These are phyloP conservation scores for Rhincodon typus DNA, from an alignment of 2,797 vertebrate genomes.

Conservation along the genomic window DNA sequence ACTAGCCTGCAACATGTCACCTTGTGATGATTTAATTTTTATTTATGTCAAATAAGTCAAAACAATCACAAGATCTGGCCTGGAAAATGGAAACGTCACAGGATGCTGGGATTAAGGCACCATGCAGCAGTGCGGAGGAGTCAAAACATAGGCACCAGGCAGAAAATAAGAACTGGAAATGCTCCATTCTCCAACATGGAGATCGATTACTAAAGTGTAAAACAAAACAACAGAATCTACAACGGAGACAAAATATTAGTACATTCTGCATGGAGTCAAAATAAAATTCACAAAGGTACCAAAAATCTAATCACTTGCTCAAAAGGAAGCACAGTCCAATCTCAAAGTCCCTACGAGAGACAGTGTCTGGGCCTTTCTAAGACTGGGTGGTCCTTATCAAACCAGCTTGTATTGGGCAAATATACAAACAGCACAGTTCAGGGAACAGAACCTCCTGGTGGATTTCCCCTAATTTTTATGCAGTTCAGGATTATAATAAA, in stretches of 20 bases:
- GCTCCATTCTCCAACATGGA: not conserved
- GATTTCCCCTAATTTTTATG: not conserved
- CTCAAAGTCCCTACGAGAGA: not conserved
- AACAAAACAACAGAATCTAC: not conserved
- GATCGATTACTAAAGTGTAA: not conserved
- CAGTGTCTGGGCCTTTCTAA: not conserved
- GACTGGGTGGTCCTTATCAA: not conserved
- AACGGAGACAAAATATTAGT: not conserved
- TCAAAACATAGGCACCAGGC: not conserved
- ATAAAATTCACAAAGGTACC: not conserved
- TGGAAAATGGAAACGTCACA: not conserved
- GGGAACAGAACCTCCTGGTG: not conserved
- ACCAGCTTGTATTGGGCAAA: not conserved
- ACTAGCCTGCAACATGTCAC: not conserved
- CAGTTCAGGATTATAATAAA: not conserved
- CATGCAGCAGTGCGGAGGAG: not conserved
- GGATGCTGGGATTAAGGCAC: constrained; percentile 15
- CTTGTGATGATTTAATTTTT: not conserved
- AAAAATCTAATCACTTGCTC: not conserved
- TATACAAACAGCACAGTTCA: constrained; percentile 12
- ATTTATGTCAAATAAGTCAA: not conserved
- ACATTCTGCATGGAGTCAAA: not conserved
- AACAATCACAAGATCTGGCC: not conserved
- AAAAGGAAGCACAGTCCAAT: not conserved
- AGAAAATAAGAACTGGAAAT: not conserved